Base-by-base conservation (phyloP, 2,113 vertebrate genomes). In the Columbina picui region DNA sequence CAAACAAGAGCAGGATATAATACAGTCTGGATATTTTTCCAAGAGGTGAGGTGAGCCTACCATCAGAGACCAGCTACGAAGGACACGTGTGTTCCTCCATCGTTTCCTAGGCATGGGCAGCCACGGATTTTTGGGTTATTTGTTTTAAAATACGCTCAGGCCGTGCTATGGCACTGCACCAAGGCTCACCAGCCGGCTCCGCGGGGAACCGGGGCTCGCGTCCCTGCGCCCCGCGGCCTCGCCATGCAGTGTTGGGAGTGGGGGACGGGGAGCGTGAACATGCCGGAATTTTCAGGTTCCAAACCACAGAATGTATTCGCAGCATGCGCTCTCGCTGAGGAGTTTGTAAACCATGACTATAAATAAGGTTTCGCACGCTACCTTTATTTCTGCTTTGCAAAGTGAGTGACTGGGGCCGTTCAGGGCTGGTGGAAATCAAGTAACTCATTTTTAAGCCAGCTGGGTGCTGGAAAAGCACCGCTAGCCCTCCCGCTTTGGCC, bases 371-470 rank as follows among this genome's bases (percentile, higher is more conserved):
- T 39, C 49, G 18, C 47, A 59, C 17, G 8, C 52, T 71, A n/a
- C 59, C 82, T 49, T 22, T 5, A 32, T 21, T 57, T 12, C 10
- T 11, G 53, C 75, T 21, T 26, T 10, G 84, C 14, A 1, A 3
- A 39, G 32, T 0, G 10, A 53, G n/a, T 0, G 12, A 29, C 30
- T 25, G 74, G 39, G 69, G 61, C 32, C 9, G 0, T 1, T 21
- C 2, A 12, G 25, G 38, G 64, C 84, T 39, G 76, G 30, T 11
- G 3, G 17, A 56, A 41, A 38, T 7, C 30, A 36, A 41, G 13
- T 1, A 2, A 12, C 68, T 80, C 32, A 0, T 14, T 17, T 32
- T 38, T 3, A 6, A 6, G 4, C 2, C 1, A 43, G 38, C 3
- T 10, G 27, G 1, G 8, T 9, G 56, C 80, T 47, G 45, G 3